A percentile compares a stretch with the other conserved stretches of the same genome.
Evolutionary conservation across 2,797 vertebrate species (phyloP).

Genomic region (Melanotaenia boesemani): DNA sequence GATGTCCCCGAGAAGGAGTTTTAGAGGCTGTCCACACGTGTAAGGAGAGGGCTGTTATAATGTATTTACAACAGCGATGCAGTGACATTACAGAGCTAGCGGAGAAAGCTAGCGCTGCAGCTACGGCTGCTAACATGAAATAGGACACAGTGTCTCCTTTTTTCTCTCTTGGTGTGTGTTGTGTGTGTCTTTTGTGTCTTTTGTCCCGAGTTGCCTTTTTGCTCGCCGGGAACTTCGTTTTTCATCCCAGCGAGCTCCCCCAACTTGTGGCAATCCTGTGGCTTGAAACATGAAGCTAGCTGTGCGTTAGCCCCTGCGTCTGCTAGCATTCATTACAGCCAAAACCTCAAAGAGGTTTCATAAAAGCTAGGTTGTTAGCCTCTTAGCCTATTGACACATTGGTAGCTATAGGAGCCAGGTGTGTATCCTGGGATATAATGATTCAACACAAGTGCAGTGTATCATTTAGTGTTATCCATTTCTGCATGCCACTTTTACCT

Average conservation of each 20-base stretch:
- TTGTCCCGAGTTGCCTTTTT: conserved; percentile 18
- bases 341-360: conserved; percentile 46
- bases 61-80: conserved; percentile 80
- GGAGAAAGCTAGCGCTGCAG: conserved; percentile 70
- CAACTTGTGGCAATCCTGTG: conserved; percentile 65
- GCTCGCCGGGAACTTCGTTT: conserved; percentile 58
- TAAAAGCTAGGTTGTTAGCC: conserved; percentile 66
- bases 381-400: conserved; percentile 44
- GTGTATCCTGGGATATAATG: conserved; percentile 7
- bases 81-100: conserved; percentile 82
- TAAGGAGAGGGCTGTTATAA: conserved; percentile 62
- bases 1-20: conserved; percentile 76
- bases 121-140: conserved; percentile 71
- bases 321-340: conserved; percentile 64
- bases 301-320: conserved; percentile 66
- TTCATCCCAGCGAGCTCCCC: conserved; percentile 30
- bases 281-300: conserved; percentile 56
- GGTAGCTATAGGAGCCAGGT: conserved; percentile 25
- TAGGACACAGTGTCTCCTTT: conserved; percentile 71
- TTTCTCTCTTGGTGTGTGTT: conserved; percentile 27
- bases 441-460: conserved; percentile 15
- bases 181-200: conserved; percentile 17
- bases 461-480: neutral
- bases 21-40: conserved; percentile 81
- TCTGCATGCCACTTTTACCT: conserved; percentile 39